These are phyloP conservation scores for Tachycineta bicolor DNA, from an alignment of 2,113 vertebrate species.

Conservation along the genomic window DNA sequence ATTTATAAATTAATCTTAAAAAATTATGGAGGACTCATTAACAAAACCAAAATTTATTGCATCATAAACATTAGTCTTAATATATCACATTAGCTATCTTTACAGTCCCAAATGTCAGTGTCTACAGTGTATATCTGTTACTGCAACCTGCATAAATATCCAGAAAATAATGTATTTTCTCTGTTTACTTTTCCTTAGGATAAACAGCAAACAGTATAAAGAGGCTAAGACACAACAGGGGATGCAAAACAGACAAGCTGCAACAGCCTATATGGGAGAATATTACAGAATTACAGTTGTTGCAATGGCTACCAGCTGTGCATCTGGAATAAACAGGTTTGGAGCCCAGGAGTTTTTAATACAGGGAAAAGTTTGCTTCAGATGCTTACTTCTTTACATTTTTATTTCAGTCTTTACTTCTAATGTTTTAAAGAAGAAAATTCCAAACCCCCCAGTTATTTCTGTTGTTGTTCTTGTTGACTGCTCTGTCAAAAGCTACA, in stretches of 20 bases:
- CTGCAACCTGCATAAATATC: not conserved
- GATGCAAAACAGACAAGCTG: slow-evolving; percentile 31
- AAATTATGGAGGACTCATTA: slow-evolving; percentile 58
- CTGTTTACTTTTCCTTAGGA: slow-evolving; percentile 65
- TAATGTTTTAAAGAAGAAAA: not conserved
- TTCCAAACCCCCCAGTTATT: not conserved
- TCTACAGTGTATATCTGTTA: not conserved
- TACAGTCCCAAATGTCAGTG: slow-evolving; percentile 13
- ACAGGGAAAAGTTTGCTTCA: not conserved
- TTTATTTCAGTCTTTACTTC: slow-evolving; percentile 19
- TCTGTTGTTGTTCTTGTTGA: not conserved
- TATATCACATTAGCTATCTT: not conserved
- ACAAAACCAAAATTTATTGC: slow-evolving; percentile 55
- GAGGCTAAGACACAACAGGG: slow-evolving; percentile 41
- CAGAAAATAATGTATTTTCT: not conserved
- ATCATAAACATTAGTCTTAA: slow-evolving; percentile 24
- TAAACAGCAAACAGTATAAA: slow-evolving; percentile 70
- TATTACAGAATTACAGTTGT: slow-evolving; percentile 67
- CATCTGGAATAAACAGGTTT: slow-evolving; percentile 62
- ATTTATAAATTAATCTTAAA: slow-evolving; percentile 67
- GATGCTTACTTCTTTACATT: not conserved
- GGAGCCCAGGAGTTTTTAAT: slow-evolving; percentile 31
- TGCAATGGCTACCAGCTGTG: slow-evolving; percentile 62
- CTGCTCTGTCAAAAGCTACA: not conserved
- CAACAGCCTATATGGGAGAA: slow-evolving; percentile 48